Evolutionary conservation across 2,888 invertebrate species (phyloP), one percentile per base, ranked within the genome.

Genomic region (Pterobdella sp.): DNA sequence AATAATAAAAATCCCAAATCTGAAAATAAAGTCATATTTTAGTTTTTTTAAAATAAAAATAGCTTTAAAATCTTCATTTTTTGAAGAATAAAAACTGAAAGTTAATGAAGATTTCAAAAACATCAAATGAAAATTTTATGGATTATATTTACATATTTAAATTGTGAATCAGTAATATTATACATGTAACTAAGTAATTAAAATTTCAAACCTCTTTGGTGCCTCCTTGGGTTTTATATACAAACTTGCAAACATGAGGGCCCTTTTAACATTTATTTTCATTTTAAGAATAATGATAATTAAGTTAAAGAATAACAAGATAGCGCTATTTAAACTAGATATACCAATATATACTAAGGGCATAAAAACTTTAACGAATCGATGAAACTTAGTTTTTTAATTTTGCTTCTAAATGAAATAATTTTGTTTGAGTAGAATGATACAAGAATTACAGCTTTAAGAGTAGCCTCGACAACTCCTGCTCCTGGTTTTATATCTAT

Each of bases 141-240:
- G n/a, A 63, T 63, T 14, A 26, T 14, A 14, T 63, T 10, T 26
- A 7, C 32, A 65, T 34, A 65, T n/a, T n/a, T 49, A 49, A 49
- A 49, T 18, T 18, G n/a, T 18, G n/a, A 49, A 18, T 49, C 36
- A 34, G 1, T 68, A 52, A 31, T 4, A 29, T 52, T 56, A 70
- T 52, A 1, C 7, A 49, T 3, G 49, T 3, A 26, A 56, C 22
- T 1, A 68, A 34, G 14, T 52, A 66, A 66, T 31, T 3, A 18
- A 14, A 66, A 66, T 3, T 26, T 37, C 31, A 31, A 65, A 79
- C 79, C 77, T 79, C 79, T 66, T 79, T 75, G 34, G 79, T 79
- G 1, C 79, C 79, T 49, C 79, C 79, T 74, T 77, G 77, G 66
- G 76, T 75, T 63, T 77, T 73, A 65, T 79, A 79, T 18, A 76